Evolutionary conservation across 2,888 invertebrate species (phyloP), one percentile per base, ranked within the genome.

Genomic region (Sussaba pulchella): DNA sequence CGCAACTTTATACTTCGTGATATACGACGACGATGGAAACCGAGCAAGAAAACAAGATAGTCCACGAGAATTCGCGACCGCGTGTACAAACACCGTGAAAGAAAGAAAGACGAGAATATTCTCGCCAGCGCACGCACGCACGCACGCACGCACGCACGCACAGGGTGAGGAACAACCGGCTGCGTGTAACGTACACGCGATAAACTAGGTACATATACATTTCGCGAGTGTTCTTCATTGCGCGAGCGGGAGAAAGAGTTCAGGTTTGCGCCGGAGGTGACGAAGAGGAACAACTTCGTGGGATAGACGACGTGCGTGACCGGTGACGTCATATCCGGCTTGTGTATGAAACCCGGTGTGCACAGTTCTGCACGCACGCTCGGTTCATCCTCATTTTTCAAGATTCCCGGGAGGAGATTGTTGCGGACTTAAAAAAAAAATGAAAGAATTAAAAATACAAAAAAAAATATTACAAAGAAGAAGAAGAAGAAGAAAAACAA

Each of bases 261-360:
- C 39, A 39, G 14, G n/a, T n/a, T 47, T 26, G 14, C 31, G n/a
- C 36, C 17, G 50, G 24, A 10, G 31, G 31, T 63, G 41, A 61
- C 43, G 39, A 24, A 39, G 50, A 71, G 19, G 39, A 77, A 69
- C 67, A 50, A 24, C 24, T 14, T 14, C 39, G 52, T 12, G n/a
- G 45, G 43, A 63, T n/a, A n/a, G 54, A 72, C 71, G 69, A 69
- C 76, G 72, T 78, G 78, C 81, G 70, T 81, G 83, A 76, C 75
- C 69, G 75, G 45, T 76, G 81, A 83, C 78, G 81, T 81, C 78
- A 83, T 79, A 83, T 83, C 78, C 81, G 83, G 81, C 61, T 12
- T 24, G 54, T 39, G 12, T 39, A 66, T 64, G 61, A 69, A 57
- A 66, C 59, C 57, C 59, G 26, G 59, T 41, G 41, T 67, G 43